Conservation (phyloP, 2,888 invertebrate species). For the Stegana nigrithorax region DNA sequence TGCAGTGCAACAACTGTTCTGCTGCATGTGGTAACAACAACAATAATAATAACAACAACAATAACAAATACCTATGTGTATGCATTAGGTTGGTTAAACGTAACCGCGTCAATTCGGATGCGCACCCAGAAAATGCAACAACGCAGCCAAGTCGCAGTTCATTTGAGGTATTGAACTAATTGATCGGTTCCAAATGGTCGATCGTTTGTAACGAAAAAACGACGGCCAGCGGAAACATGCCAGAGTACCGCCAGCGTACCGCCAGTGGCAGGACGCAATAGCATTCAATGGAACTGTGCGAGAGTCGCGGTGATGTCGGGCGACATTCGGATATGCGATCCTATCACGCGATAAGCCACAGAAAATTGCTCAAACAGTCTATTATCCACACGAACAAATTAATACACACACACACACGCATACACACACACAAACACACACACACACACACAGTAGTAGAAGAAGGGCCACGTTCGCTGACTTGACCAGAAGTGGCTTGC, state of each 20-base stretch:
- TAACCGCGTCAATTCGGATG: too few species aligned
- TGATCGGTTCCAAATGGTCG: constrained; percentile 69
- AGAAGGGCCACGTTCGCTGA: too few species aligned
- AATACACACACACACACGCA: constrained; percentile 36
- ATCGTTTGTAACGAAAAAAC: constrained; percentile 56
- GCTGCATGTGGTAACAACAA: too few species aligned
- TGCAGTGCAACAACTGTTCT: too few species aligned
- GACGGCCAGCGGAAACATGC: neutral
- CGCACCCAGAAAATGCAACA: neutral
- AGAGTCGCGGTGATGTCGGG: constrained; percentile 7
- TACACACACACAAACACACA: constrained; percentile 22
- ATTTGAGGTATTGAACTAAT: constrained; percentile 60
- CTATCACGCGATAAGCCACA: constrained; percentile 64
- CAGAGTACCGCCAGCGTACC: too few species aligned
- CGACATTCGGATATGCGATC: constrained; percentile 63
- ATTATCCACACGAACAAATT: constrained; percentile 4
- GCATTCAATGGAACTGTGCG: too few species aligned
- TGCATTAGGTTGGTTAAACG: too few species aligned
- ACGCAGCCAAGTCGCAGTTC: neutral
- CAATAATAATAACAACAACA: too few species aligned
- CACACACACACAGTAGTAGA: neutral
- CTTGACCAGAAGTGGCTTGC: neutral
- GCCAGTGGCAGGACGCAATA: too few species aligned
- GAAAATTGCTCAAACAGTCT: neutral
- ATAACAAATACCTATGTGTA: too few species aligned